Percentiles rank a stretch among this genome's conserved stretches.
Conservation (phyloP, 2,797 vertebrate genomes). For the Brotula barbata region DNA sequence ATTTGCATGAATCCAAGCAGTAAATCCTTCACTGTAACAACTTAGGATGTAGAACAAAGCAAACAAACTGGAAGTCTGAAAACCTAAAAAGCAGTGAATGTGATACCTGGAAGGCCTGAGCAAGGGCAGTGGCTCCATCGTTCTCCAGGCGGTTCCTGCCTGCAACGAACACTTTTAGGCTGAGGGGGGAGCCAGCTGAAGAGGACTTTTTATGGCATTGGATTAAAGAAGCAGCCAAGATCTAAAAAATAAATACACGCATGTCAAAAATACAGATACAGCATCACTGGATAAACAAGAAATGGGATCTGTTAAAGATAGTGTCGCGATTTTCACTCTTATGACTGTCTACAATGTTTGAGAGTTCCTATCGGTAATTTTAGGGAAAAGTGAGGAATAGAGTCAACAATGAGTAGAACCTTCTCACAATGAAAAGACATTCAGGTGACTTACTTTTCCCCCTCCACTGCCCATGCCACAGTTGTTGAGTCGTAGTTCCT, state of each 20-base stretch:
- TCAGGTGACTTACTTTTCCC: slow-evolving; percentile 83
- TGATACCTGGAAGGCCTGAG: slow-evolving; percentile 91
- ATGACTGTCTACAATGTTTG: no score
- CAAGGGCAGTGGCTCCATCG: slow-evolving; percentile 92
- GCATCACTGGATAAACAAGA: no score
- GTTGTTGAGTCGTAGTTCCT: slow-evolving; percentile 94
- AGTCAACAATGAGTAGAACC: background rate
- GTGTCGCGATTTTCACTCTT: no score
- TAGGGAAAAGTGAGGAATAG: no score
- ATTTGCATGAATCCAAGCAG: no score
- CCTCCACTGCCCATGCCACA: slow-evolving; percentile 99
- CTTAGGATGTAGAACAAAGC: no score
- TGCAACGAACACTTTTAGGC: slow-evolving; percentile 92
- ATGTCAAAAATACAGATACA: no score
- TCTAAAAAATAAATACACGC: slow-evolving; percentile 72
- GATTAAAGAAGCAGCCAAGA: slow-evolving; percentile 88
- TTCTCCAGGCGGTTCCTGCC: slow-evolving; percentile 97
- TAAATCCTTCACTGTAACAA: no score
- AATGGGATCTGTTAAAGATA: no score
- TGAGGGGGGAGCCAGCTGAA: slow-evolving; percentile 80
- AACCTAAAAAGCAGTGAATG: no score
- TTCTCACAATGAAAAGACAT: background rate
- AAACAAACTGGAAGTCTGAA: no score
- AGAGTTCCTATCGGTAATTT: no score
- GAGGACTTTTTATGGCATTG: slow-evolving; percentile 87